These are phyloP conservation scores for Cydia pomonella DNA, from an alignment of 1,140 invertebrate species.

Conservation along the genomic window DNA sequence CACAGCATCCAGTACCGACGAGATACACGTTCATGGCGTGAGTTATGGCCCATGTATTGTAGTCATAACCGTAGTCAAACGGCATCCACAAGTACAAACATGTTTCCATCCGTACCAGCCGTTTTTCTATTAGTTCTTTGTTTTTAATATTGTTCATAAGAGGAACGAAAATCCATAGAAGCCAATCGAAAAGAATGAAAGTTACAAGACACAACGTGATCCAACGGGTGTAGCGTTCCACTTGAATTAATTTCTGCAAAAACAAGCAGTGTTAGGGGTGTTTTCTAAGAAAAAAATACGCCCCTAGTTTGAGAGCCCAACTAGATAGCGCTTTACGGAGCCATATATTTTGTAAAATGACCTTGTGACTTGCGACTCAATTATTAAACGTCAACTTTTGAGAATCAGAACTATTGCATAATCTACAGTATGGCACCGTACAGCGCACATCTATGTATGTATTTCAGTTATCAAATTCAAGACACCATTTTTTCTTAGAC, in stretches of 20 bases:
- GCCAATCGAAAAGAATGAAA: slow-evolving; percentile 44
- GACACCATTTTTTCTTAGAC: too few relatives aligned
- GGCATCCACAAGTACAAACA: slow-evolving; percentile 55
- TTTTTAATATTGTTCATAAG: slow-evolving; percentile 48
- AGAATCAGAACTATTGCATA: too few relatives aligned
- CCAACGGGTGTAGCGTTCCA: slow-evolving; percentile 45
- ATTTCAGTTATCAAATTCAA: too few relatives aligned
- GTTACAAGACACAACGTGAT: slow-evolving; percentile 45
- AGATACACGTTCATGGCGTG: slow-evolving; percentile 44
- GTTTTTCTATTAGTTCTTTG: slow-evolving; percentile 47
- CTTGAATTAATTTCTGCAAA: slow-evolving; percentile 48
- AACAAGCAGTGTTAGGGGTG: slow-evolving; percentile 4
- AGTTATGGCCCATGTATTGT: slow-evolving; percentile 44
- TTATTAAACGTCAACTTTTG: too few relatives aligned
- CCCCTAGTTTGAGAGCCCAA: too few relatives aligned
- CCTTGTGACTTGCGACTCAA: too few relatives aligned
- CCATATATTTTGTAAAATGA: too few relatives aligned
- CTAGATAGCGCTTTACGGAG: too few relatives aligned
- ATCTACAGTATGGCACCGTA: too few relatives aligned
- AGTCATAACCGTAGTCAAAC: slow-evolving; percentile 53
- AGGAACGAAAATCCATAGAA: slow-evolving; percentile 46
- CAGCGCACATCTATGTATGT: too few relatives aligned
- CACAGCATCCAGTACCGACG: slow-evolving; percentile 36
- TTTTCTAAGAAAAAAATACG: neutral
- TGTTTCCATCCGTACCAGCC: slow-evolving; percentile 44